Percentiles rank a stretch among this genome's conserved stretches.
These are phyloP conservation scores for Eutrigla gurnardus DNA, from an alignment of 2,797 vertebrate species.

Conservation along the genomic window DNA sequence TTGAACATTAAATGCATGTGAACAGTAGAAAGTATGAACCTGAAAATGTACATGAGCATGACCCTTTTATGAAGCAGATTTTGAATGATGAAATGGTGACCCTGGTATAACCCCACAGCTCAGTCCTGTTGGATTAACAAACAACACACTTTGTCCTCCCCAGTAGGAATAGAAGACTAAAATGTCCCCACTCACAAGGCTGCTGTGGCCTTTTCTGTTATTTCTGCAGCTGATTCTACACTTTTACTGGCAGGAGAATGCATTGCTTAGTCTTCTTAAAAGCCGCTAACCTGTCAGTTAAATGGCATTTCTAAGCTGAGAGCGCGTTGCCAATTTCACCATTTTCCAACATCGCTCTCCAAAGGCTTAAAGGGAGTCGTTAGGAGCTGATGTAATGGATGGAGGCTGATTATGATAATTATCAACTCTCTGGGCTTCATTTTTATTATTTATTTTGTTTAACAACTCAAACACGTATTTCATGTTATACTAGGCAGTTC, in stretches of 20 bases:
- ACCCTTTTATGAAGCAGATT: not conserved
- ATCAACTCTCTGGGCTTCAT: slow-evolving; percentile 35
- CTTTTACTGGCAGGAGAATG: slow-evolving; percentile 28
- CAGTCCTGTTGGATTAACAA: slow-evolving; percentile 6
- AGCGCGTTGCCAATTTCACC: slow-evolving; percentile 32
- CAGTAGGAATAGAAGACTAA: not conserved
- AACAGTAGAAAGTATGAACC: too few species aligned
- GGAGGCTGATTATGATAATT: slow-evolving; percentile 49
- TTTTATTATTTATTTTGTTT: slow-evolving; percentile 20
- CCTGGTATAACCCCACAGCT: not conserved
- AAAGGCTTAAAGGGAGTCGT: slow-evolving; percentile 24
- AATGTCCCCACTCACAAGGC: not conserved
- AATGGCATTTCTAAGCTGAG: slow-evolving; percentile 29
- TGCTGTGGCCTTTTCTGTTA: not conserved
- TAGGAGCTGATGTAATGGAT: slow-evolving; percentile 59
- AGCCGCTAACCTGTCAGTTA: slow-evolving; percentile 30
- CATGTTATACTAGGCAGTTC: slow-evolving; percentile 49
- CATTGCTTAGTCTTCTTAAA: slow-evolving; percentile 32
- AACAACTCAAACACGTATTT: slow-evolving; percentile 17
- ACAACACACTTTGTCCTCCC: not conserved
- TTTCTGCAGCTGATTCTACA: slow-evolving; percentile 34
- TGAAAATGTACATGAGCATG: too few species aligned
- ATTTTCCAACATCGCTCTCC: slow-evolving; percentile 45
- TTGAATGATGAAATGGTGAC: not conserved
- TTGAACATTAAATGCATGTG: too few species aligned